Base-by-base conservation (phyloP, 2,888 invertebrate species). In the Dryobota labecula region DNA sequence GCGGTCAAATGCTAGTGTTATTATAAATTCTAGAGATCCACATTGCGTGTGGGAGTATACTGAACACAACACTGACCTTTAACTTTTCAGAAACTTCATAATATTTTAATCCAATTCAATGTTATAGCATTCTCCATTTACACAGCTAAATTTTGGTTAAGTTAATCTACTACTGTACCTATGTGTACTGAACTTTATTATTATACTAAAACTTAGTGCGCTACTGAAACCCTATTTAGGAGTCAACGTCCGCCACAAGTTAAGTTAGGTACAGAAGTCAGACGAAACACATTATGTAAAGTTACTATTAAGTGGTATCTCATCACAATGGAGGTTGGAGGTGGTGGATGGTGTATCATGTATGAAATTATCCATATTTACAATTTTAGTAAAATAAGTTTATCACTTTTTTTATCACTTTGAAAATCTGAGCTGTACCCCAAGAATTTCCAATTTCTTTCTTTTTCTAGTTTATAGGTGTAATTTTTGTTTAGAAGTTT, bases 211-310 rank as follows among this genome's bases (percentile, higher is more conserved):
- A 79, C 47, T 62, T 62, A n/a, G 56, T 76, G 41, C 27, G 53
- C 53, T 24, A 66, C 54, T 64, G 64, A 79, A 82, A 76, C 71
- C 33, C 64, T 77, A 77, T 65, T 72, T 68, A 72, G 72, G 60
- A 72, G 72, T 81, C 82, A 78, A 72, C 54, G 78, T 68, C 71
- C 78, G 67, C 66, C 27, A 65, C 47, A 77, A 77, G 67, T 72
- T 45, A 67, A 41, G 66, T 67, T 62, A 49, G 33, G 54, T 56
- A 64, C 67, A 45, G 38, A 66, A 80, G 78, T 78, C 73, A 69
- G 63, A 82, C 61, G 56, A 78, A 80, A 82, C 67, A 67, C 69
- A 74, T 80, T 73, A 78, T 62, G 64, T 56, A 67, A 78, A 80
- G 69, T 80, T 64, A 61, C 57, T 73, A 51, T 69, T 60, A 69